Evolutionary conservation across 2,888 invertebrate species (phyloP).

Genomic region (Synanthedon myopaeformis): DNA sequence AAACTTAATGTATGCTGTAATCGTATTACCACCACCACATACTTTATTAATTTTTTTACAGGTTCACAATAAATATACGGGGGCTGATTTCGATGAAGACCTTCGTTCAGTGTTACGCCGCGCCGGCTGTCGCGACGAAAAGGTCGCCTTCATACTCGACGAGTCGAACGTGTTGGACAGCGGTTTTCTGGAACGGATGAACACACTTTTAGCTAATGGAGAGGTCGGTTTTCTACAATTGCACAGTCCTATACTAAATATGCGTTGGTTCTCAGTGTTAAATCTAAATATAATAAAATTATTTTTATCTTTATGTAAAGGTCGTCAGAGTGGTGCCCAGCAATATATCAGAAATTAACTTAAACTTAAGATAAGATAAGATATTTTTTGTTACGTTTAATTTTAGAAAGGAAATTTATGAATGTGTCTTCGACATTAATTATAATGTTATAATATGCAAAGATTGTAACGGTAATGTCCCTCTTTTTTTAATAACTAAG

Average conservation of each 20-base stretch:
- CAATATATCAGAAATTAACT: no score
- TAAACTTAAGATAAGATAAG: no score
- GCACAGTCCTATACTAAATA: no score
- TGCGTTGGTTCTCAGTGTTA: no score
- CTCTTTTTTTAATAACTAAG: neutral
- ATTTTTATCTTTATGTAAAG: no score
- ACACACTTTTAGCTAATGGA: constrained; percentile 97
- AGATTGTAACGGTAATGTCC: neutral
- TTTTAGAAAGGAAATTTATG: no score
- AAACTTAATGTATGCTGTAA: no score
- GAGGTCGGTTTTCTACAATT: constrained; percentile 68
- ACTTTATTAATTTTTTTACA: constrained; percentile 21
- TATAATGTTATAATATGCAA: neutral
- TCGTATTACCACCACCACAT: no score
- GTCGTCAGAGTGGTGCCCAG: no score
- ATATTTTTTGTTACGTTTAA: no score
- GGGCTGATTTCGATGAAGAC: constrained; percentile 99
- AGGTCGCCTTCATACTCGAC: constrained; percentile 98
- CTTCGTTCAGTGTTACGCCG: constrained; percentile 87
- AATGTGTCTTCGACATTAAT: no score
- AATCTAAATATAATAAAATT: no score
- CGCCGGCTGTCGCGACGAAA: constrained; percentile 95
- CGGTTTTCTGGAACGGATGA: constrained; percentile 98
- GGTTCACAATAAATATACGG: constrained; percentile 99
- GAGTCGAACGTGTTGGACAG: constrained; percentile 99